These are phyloP conservation scores for Neuroterus valhalla DNA, from an alignment of 1,140 invertebrate genomes.

Conservation along the genomic window DNA sequence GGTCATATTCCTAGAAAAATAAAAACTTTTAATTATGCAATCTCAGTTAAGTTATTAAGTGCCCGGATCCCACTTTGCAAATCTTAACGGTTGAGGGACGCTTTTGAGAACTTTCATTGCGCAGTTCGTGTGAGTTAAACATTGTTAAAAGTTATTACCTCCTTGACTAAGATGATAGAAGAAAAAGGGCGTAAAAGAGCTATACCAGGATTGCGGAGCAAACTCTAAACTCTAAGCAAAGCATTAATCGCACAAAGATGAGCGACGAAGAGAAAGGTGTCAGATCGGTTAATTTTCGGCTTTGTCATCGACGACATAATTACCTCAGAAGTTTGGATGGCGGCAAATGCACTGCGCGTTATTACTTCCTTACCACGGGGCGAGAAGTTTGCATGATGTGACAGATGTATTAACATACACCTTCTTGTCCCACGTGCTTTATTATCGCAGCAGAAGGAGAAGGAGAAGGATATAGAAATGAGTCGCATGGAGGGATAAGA, in stretches of 20 bases:
- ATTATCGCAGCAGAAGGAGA: background rate
- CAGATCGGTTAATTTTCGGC: conserved; percentile 40
- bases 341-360: conserved; percentile 4
- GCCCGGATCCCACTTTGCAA: conserved; percentile 1
- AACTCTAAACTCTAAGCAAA: conserved; percentile 24
- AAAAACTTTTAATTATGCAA: conserved; percentile 5
- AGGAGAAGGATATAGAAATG: background rate
- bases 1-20: background rate
- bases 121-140: background rate
- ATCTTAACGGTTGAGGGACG: background rate
- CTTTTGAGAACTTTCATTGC: conserved; percentile 1
- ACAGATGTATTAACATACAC: background rate
- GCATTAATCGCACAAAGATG: conserved; percentile 32
- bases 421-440: background rate
- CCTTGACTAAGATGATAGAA: background rate
- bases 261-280: conserved; percentile 15
- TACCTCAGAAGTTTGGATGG: conserved; percentile 1
- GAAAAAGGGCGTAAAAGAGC: background rate
- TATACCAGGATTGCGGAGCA: conserved; percentile 6
- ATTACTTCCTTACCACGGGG: conserved; percentile 3
- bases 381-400: background rate
- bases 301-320: conserved; percentile 32
- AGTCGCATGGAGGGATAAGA: background rate
- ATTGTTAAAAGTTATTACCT: conserved; percentile 16
- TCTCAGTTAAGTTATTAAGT: conserved; percentile 9